These are phyloP conservation scores for Athene noctua DNA, from an alignment of 2,113 vertebrate species.

Conservation along the genomic window DNA sequence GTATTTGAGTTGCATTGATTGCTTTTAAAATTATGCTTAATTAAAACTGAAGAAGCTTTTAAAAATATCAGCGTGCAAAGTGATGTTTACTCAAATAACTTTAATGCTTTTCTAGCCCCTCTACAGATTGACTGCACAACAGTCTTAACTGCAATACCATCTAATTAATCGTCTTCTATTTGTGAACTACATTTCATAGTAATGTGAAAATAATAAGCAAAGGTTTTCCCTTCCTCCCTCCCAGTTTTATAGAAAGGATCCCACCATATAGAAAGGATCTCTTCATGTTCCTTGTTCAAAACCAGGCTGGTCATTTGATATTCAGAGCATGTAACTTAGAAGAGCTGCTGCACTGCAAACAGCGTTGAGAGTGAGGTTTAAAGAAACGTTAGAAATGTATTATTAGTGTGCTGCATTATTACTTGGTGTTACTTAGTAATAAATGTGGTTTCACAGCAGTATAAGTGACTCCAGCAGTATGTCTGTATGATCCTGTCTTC, in stretches of 20 bases:
- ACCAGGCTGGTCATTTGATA: neutral
- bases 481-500: neutral
- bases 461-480: neutral
- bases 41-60: slow-evolving; percentile 25
- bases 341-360: neutral
- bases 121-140: neutral
- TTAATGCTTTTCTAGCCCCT: neutral
- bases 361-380: neutral
- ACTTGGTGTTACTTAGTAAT: neutral
- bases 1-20: neutral
- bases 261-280: neutral
- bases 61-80: neutral
- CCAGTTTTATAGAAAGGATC: neutral
- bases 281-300: neutral
- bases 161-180: slow-evolving; percentile 8
- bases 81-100: neutral
- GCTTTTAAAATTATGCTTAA: slow-evolving; percentile 23
- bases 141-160: neutral
- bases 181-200: neutral
- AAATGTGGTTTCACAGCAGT: neutral
- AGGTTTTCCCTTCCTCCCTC: neutral
- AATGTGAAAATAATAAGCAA: neutral
- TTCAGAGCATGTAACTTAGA: neutral
- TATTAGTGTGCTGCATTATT: neutral
- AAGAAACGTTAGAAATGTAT: slow-evolving; percentile 1